Conservation (phyloP, 1,140 invertebrate genomes). For the Geopemphigus sp. region DNA sequence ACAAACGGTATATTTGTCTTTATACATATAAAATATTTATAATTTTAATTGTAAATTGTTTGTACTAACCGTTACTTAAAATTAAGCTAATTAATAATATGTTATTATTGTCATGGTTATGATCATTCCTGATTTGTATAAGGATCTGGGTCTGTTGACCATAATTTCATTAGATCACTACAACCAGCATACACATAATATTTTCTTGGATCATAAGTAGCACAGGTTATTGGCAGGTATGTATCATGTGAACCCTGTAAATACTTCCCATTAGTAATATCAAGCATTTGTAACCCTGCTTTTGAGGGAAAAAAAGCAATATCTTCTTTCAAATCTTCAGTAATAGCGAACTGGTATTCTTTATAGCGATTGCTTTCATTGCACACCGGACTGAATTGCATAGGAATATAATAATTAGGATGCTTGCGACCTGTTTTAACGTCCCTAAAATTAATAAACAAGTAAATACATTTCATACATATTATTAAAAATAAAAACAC, state of each 20-base stretch:
- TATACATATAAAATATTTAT: no score
- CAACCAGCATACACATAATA: background rate
- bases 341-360: conserved; percentile 23
- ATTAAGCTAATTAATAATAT: no score
- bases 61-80: no score
- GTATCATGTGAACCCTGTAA: background rate
- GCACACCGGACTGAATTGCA: background rate
- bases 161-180: background rate
- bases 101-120: no score
- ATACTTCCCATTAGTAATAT: background rate
- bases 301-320: conserved; percentile 16
- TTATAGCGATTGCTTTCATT: background rate
- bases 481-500: background rate
- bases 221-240: background rate
- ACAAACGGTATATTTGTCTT: no score
- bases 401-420: background rate
- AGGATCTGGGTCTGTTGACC: no score
- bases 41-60: no score
- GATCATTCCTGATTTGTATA: no score
- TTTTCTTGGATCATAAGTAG: background rate
- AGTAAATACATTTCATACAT: background rate
- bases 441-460: conserved; percentile 26
- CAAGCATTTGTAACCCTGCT: conserved; percentile 5
- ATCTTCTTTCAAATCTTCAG: conserved; percentile 35
- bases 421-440: background rate